Evolutionary conservation across 2,888 invertebrate species (phyloP).

Genomic region (Tribolium freemani): DNA sequence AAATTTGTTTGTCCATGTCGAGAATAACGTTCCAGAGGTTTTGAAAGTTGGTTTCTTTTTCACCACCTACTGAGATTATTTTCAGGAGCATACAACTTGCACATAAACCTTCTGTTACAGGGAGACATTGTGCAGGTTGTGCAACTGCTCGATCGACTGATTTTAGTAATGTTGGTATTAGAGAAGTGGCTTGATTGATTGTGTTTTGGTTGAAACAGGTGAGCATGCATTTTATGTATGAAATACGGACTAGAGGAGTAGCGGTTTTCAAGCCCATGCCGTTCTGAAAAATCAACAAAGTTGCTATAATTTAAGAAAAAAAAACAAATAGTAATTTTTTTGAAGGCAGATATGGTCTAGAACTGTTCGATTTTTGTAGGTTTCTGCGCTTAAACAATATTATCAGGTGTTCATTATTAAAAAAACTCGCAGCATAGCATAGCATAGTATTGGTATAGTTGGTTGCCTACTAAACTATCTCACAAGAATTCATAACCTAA

Average conservation of each 20-base stretch:
- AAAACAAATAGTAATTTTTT: too few relatives aligned
- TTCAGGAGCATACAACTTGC: conserved; percentile 79
- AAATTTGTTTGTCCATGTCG: conserved; percentile 83
- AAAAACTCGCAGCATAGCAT: too few relatives aligned
- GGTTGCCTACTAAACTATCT: too few relatives aligned
- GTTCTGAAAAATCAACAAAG: conserved; percentile 67
- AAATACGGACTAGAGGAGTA: conserved; percentile 81
- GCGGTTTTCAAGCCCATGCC: conserved; percentile 83
- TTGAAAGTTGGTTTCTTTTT: conserved; percentile 70
- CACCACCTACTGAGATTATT: conserved; percentile 69
- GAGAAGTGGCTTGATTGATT: conserved; percentile 66
- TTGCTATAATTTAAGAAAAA: too few relatives aligned
- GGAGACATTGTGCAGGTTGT: conserved; percentile 80
- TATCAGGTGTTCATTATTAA: too few relatives aligned
- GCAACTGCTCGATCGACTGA: conserved; percentile 82
- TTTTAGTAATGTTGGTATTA: conserved; percentile 77
- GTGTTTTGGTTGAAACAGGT: conserved; percentile 74
- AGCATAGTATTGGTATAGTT: too few relatives aligned
- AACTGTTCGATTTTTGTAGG: too few relatives aligned
- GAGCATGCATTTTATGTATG: conserved; percentile 84
- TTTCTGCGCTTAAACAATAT: too few relatives aligned
- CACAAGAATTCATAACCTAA: too few relatives aligned
- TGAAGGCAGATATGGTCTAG: too few relatives aligned
- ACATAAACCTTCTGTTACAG: conserved; percentile 80
- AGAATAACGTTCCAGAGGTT: conserved; percentile 79